Conservation (phyloP, 2,888 invertebrate species). For the Yponomeuta plumbellus region DNA sequence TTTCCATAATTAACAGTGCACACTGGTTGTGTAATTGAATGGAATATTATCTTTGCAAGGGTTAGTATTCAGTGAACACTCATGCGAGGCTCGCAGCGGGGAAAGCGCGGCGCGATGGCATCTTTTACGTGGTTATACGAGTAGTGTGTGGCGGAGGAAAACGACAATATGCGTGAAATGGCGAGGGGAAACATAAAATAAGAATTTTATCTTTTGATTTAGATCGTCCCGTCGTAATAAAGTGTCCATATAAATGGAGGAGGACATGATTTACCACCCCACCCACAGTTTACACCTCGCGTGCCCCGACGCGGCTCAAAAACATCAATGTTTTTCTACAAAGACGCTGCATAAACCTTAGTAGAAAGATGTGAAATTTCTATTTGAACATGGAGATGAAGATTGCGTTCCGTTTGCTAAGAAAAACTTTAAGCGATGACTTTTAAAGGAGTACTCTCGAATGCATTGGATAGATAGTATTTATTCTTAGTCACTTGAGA, state of each 20-base stretch:
- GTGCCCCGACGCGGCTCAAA: constrained; percentile 43
- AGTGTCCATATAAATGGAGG: constrained; percentile 73
- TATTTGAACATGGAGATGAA: constrained; percentile 4
- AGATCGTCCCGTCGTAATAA: constrained; percentile 71
- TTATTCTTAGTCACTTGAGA: neutral
- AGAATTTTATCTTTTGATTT: constrained; percentile 76
- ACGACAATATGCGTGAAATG: constrained; percentile 61
- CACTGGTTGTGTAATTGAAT: too few relatives aligned
- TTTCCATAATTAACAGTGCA: too few relatives aligned
- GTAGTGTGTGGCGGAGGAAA: constrained; percentile 30
- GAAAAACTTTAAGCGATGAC: constrained; percentile 12
- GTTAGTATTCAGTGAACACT: neutral
- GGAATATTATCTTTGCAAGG: neutral
- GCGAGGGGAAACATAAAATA: constrained; percentile 68
- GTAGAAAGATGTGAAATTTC: constrained; percentile 14
- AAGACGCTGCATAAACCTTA: constrained; percentile 20
- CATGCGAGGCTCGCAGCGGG: neutral
- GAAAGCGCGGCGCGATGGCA: neutral
- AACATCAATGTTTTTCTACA: constrained; percentile 35
- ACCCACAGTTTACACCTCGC: constrained; percentile 60
- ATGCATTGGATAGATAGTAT: constrained; percentile 13
- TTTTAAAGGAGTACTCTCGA: constrained; percentile 12
- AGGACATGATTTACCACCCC: constrained; percentile 67
- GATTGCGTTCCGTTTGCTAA: constrained; percentile 11
- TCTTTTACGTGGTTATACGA: neutral